Evolutionary conservation across 1,140 invertebrate species (phyloP).

Genomic region (Myzus persicae): DNA sequence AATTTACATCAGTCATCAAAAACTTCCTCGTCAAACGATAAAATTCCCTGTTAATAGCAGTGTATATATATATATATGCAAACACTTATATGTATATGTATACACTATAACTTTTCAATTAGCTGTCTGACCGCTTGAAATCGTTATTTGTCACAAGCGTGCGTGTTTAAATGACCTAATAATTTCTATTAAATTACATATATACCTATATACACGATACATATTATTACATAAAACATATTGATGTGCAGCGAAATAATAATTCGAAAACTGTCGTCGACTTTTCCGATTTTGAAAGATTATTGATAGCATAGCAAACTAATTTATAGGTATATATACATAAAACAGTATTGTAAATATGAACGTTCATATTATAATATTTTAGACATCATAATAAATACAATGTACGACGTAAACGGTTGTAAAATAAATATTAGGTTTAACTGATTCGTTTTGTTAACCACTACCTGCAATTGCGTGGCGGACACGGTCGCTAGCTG

Average conservation of each 20-base stretch:
- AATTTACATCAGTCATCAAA: background rate
- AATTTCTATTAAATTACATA: background rate
- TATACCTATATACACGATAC: background rate
- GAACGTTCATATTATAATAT: too few species aligned
- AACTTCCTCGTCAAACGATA: background rate
- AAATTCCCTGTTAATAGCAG: background rate
- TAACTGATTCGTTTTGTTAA: too few species aligned
- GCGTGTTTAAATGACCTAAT: background rate
- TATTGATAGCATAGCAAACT: background rate
- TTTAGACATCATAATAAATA: too few species aligned
- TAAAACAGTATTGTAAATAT: too few species aligned
- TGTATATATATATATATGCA: too few species aligned
- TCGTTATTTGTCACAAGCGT: background rate
- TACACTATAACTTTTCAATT: background rate
- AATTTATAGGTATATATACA: background rate
- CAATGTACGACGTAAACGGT: too few species aligned
- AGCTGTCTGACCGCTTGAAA: background rate
- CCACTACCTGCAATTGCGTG: background rate
- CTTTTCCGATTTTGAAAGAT: background rate
- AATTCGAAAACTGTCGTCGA: background rate
- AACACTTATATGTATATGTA: background rate
- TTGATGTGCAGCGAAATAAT: background rate
- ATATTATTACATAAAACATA: background rate
- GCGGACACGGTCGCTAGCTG: too few species aligned
- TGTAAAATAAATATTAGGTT: too few species aligned